Percentiles rank a stretch among this genome's conserved stretches.
Conservation (phyloP, 2,113 vertebrate species). For the Thamnophis sirtalis region DNA sequence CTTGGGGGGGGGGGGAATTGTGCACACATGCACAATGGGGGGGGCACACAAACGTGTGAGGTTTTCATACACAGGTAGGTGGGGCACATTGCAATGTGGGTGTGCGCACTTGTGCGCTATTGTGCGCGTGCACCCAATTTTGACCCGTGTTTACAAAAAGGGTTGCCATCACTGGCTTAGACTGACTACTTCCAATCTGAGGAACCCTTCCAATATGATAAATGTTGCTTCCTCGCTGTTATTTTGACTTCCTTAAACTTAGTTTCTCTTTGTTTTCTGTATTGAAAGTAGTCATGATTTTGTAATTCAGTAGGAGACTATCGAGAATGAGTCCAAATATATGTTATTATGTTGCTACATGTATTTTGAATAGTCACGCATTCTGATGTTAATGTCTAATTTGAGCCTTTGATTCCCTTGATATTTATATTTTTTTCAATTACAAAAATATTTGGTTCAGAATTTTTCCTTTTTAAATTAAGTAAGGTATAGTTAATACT, state of each 20-base stretch:
- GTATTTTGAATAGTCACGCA: background rate
- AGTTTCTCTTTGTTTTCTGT: background rate
- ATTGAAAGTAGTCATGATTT: background rate
- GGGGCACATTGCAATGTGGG: too few species aligned
- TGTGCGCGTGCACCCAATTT: too few species aligned
- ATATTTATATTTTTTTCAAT: background rate
- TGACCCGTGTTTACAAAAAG: too few species aligned
- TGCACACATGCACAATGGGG: too few species aligned
- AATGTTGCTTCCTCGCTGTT: background rate
- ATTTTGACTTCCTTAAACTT: background rate
- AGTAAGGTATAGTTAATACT: background rate
- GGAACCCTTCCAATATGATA: background rate
- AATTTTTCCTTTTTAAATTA: background rate
- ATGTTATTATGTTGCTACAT: background rate
- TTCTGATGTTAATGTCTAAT: background rate
- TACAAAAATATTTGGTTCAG: background rate
- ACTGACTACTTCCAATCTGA: background rate
- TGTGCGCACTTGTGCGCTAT: too few species aligned
- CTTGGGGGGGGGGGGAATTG: too few species aligned
- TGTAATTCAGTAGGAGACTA: background rate
- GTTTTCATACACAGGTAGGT: too few species aligned
- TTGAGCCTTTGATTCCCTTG: background rate
- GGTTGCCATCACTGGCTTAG: too few species aligned
- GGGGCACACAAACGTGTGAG: too few species aligned
- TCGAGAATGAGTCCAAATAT: background rate